Evolutionary conservation across 2,113 vertebrate species (phyloP).

Genomic region (Myotis yumanensis): DNA sequence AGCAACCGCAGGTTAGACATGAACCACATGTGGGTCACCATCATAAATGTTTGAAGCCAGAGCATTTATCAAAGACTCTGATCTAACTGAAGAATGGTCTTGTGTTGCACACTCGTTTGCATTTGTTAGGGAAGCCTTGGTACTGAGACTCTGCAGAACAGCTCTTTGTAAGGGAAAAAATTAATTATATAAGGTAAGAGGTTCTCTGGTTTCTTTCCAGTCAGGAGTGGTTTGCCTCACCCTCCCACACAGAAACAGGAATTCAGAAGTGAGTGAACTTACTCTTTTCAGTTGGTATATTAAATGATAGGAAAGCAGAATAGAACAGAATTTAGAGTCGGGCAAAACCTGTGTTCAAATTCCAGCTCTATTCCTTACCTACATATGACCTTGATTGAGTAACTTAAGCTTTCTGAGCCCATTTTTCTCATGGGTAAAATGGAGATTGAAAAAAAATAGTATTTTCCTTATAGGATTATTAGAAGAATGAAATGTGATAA

Average conservation of each 20-base stretch:
- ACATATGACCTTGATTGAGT: background rate
- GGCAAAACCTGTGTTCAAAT: constrained; percentile 16
- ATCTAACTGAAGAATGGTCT: background rate
- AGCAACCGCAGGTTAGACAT: background rate
- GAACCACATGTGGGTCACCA: fast-evolving
- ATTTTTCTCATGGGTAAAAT: background rate
- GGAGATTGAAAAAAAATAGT: background rate
- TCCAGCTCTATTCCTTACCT: background rate
- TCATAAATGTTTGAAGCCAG: background rate
- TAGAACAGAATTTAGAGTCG: background rate
- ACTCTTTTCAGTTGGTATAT: background rate
- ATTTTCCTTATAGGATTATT: background rate
- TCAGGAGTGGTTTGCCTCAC: constrained; percentile 18
- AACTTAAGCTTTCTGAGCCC: constrained; percentile 1
- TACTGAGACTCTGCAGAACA: background rate
- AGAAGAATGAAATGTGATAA: constrained; percentile 20
- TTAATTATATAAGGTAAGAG: constrained; percentile 24
- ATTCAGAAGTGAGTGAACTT: constrained; percentile 19
- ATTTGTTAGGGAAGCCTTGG: background rate
- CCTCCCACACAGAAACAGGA: constrained; percentile 40
- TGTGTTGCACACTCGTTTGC: background rate
- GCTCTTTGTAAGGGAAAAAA: background rate
- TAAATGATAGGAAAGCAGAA: constrained; percentile 24
- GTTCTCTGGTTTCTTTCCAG: constrained; percentile 46
- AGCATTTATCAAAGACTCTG: background rate